Base-by-base conservation (phyloP, 2,797 vertebrate genomes). In the Aphelocoma californica region DNA sequence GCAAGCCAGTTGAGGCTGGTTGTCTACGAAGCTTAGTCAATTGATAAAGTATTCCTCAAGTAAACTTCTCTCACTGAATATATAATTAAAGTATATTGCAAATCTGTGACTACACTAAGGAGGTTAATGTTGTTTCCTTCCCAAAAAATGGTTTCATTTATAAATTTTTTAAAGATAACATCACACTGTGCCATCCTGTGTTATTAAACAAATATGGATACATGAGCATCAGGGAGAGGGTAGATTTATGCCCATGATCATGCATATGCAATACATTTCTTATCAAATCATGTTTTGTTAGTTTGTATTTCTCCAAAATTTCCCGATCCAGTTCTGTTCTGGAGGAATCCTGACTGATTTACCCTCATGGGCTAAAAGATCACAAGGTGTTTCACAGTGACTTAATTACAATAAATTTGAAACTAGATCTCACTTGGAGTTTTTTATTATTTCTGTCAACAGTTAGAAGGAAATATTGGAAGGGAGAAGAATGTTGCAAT, bases 141-240 rank as follows among this genome's bases (percentile, higher is more conserved):
- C 25, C 8, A 64, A 66, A 74, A 92, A 58, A 34, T 7, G 2
- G 4, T 7, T 84, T 58, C 0, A 3, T 48, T 70, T 28, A 20
- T n/a, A 18, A 2, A 6, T 10, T 31, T 85, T 83, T 80, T 7
- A 7, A 2, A 4, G 45, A 29, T 61, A 53, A 23, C n/a, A 75
- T 32, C 26, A 61, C 69, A 34, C 11, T 14, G 3, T 60, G 23
- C 10, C 25, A 48, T 60, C 14, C 44, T n/a, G 5, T 40, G 19
- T 75, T 81, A 45, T 44, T 53, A 70, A 71, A 88, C 10, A 51
- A 65, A 45, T 65, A 21, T 7, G 8, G 23, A 31, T 7, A 47
- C 10, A 32, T 1, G 20, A 3, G 2, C 53, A 34, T 50, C 31
- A 13, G 13, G 5, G 8, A 57, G 5, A 11, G 10, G 23, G 7